Evolutionary conservation across 1,140 invertebrate species (phyloP).

Genomic region (Cyclina sinensis): DNA sequence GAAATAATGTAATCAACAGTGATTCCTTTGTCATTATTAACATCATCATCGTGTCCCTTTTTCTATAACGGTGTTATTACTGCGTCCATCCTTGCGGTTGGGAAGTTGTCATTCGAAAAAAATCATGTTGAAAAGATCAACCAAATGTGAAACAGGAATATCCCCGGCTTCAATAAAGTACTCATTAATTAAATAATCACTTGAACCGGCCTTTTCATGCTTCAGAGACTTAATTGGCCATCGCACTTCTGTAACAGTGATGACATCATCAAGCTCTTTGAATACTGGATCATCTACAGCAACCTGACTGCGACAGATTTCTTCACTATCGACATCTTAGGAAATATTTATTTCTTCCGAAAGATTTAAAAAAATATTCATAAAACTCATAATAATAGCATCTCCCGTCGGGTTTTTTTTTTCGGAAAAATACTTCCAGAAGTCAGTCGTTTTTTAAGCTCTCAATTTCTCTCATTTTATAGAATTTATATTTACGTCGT

Average conservation of each 20-base stretch:
- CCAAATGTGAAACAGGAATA: not conserved
- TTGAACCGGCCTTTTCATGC: not conserved
- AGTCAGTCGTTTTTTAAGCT: not conserved
- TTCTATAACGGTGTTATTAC: conserved; percentile 8
- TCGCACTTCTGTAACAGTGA: not conserved
- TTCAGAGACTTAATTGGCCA: not conserved
- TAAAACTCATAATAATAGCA: not conserved
- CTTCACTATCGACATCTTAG: not conserved
- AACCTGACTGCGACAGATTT: not conserved
- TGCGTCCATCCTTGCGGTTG: not conserved
- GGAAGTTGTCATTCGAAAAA: not conserved
- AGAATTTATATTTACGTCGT: not conserved
- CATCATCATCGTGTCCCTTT: not conserved
- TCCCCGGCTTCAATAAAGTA: not conserved
- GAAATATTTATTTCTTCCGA: not conserved
- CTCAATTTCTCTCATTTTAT: not conserved
- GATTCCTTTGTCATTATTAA: conserved; percentile 32
- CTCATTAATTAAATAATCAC: conserved; percentile 29
- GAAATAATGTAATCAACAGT: not conserved
- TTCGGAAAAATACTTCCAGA: not conserved
- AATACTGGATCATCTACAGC: not conserved
- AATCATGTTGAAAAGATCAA: conserved; percentile 14
- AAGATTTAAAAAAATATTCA: not conserved
- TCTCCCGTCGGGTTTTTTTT: not conserved
- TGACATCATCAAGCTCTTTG: conserved; percentile 2